Evolutionary conservation across 2,888 invertebrate species (phyloP), one percentile per base, ranked within the genome.

Genomic region (Harpalus rufipes): DNA sequence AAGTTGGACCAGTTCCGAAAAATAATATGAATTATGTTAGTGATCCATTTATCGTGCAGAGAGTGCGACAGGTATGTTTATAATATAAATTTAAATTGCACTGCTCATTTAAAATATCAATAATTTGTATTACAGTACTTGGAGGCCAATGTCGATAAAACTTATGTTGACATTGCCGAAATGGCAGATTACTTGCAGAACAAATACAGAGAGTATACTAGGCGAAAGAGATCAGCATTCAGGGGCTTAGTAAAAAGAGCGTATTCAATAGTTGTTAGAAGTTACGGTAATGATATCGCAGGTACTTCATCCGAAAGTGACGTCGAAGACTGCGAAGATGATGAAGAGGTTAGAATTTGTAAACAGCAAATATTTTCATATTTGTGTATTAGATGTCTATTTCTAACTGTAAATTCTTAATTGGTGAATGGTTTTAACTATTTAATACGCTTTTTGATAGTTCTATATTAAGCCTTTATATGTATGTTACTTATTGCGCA

Each of bases 131-230:
- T 91, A 61, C 88, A 96, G 93, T 97, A 97, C 90, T 93, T 97
- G 88, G 95, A 95, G 87, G 95, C 95, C 88, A 96, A 96, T 92
- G 95, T 95, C 86, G 95, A 96, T 88, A 95, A 96, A 91, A 95
- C 95, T 7, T 96, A 95, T 90, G 94, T 97, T 87, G 96, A 97
- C 92, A 95, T 97, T 85, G 94, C 95, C 89, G 94, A 95, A 89
- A 96, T 97, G 96, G 96, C 96, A 88, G 95, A 95, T 90, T 93
- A 94, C 88, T 92, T 97, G 81, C 96, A 96, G 91, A 93, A 93
- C 88, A 94, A 94, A 88, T 94, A 94, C 89, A 92, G 94, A 83
- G 97, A 97, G 89, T 98, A 97, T 92, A 93, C 93, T 85, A 94
- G 95, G 88, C 95, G 96, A 89, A 97, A 97, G 91, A 93, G 95